Evolutionary conservation across 2,797 vertebrate genomes (phyloP).

Genomic region (Myripristis jacobus): DNA sequence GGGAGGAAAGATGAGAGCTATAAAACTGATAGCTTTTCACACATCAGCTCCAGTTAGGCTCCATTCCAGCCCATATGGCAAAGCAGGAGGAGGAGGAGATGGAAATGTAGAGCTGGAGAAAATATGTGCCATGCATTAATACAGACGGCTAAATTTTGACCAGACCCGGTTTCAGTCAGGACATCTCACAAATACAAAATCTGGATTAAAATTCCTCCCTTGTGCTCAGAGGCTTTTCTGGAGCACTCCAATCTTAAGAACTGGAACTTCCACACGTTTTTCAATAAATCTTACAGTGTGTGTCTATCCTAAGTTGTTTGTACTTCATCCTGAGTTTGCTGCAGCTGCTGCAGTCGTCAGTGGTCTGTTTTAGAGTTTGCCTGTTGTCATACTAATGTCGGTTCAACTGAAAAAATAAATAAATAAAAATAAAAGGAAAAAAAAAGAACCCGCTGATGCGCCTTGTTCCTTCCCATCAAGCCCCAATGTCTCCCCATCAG

Average conservation of each 20-base stretch:
- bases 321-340: conserved; percentile 9
- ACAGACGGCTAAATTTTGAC: neutral
- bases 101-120: neutral
- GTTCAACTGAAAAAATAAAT: neutral
- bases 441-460: neutral
- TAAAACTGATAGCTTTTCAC: conserved; percentile 2
- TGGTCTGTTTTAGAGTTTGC: neutral
- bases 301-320: neutral
- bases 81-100: neutral
- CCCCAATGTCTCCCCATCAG: conserved; percentile 13
- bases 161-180: neutral
- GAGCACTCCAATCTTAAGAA: neutral
- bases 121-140: neutral
- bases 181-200: neutral
- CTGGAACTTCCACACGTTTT: neutral
- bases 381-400: neutral
- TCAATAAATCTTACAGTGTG: neutral
- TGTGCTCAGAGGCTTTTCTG: neutral
- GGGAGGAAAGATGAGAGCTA: conserved; percentile 15
- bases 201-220: neutral
- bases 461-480: neutral
- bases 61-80: neutral
- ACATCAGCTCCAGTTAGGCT: neutral
- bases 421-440: neutral
- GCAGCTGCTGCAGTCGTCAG: conserved; percentile 4